These are phyloP conservation scores for Sialia sialis DNA, from an alignment of 2,113 vertebrate genomes.

Conservation along the genomic window DNA sequence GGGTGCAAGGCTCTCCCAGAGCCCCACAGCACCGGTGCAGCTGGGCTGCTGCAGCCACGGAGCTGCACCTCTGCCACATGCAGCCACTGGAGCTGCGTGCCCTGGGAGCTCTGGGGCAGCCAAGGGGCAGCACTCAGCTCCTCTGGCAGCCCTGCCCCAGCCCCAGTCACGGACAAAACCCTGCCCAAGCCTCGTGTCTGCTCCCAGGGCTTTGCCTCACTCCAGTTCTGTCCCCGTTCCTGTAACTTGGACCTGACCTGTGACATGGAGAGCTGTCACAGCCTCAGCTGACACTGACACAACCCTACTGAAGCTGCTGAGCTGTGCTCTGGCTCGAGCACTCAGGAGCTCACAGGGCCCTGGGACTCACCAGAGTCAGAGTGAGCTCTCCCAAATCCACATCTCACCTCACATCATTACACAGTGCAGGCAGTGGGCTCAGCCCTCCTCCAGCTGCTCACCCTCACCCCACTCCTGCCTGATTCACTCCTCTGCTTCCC, in stretches of 20 bases:
- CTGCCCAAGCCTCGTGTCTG: not conserved
- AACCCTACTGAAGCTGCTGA: not conserved
- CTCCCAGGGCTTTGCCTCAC: not conserved
- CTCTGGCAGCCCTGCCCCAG: no score
- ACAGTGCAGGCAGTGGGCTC: not conserved
- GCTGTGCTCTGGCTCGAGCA: not conserved
- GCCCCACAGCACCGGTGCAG: not conserved
- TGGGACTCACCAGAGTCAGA: not conserved
- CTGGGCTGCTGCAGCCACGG: no score
- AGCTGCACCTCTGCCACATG: no score
- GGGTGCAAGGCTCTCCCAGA: rapidly evolving
- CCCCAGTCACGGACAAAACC: not conserved
- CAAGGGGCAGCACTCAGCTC: no score
- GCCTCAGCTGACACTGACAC: not conserved
- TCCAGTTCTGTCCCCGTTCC: not conserved
- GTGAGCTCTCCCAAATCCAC: not conserved
- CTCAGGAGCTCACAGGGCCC: rapidly evolving
- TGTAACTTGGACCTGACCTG: not conserved
- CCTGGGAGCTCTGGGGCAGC: no score
- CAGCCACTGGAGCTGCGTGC: no score
- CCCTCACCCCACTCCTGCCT: not conserved
- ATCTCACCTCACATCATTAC: not conserved
- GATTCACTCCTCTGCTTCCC: not conserved
- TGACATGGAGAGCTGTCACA: not conserved
- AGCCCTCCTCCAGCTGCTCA: not conserved